Evolutionary conservation across 2,113 vertebrate species (phyloP), one percentile per base, ranked within the genome.

Genomic region (Platanista minor): DNA sequence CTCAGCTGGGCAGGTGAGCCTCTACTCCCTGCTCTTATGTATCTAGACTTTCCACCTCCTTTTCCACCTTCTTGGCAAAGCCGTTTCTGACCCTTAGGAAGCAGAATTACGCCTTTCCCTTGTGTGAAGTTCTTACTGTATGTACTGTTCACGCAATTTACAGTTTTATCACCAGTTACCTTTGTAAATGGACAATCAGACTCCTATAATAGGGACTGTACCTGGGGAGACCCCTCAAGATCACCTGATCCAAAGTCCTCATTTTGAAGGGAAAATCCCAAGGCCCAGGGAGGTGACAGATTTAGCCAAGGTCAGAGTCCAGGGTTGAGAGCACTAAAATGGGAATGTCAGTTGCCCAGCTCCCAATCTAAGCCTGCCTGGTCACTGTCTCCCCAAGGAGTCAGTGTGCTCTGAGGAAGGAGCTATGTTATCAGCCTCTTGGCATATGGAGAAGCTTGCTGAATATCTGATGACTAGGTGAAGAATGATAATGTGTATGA

Each of bases 371-470:
- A 36, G n/a, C 64, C 54, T 67, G 20, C 21, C 72, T 11, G 18
- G 29, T 64, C 36, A 66, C 2, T 2, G 6, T 82, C 66, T 62
- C 20, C 57, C 33, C 31, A 8, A 54, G 8, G 6, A 78, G 25
- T 1, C 7, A 11, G 27, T 1, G 17, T 64, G 71, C 46, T 77
- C 46, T 80, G 31, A 57, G n/a, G 43, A 57, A 75, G 14, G 1
- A 71, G 27, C 43, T 54, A 1, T 2, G 54, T 57, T 18, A 61
- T 33, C n/a, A 6, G 33, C 0, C 6, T n/a, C 21, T 20, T 43
- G 36, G 49, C 31, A 57, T 17, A 39, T 2, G 11, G 0, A 29
- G 33, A 75, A 61, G 11, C 15, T n/a, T 33, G 39, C 2, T 31
- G 27, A 83, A 4, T 29, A 67, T 2, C 21, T 62, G 43, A 31